Evolutionary conservation across 1,140 invertebrate species (phyloP).

Genomic region (Calephelis virginiensis): DNA sequence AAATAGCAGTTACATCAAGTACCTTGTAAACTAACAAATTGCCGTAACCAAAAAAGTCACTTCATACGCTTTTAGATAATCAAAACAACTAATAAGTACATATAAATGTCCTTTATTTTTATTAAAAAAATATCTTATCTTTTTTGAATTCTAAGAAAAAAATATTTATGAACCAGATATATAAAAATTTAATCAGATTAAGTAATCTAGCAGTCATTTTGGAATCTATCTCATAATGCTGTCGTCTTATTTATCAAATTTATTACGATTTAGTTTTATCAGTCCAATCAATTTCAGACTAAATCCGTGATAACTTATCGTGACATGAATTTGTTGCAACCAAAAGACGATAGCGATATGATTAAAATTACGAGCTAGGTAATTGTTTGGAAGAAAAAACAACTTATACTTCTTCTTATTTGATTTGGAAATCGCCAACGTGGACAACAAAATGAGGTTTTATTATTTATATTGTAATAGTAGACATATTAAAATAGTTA

Average conservation of each 20-base stretch:
- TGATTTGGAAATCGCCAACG: too few relatives aligned
- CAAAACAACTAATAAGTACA: too few relatives aligned
- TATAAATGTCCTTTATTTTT: too few relatives aligned
- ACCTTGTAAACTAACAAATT: too few relatives aligned
- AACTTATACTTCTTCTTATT: neutral
- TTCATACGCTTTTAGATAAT: too few relatives aligned
- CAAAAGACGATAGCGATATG: slow-evolving; percentile 10
- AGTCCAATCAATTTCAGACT: slow-evolving; percentile 43
- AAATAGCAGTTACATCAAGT: too few relatives aligned
- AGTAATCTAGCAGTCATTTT: slow-evolving; percentile 27
- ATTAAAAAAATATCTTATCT: too few relatives aligned
- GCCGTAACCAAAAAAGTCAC: too few relatives aligned
- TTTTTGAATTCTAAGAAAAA: neutral
- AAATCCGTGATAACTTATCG: slow-evolving; percentile 36
- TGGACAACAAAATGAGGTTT: too few relatives aligned
- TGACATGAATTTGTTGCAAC: slow-evolving; percentile 22
- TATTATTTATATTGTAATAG: too few relatives aligned
- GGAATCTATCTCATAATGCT: slow-evolving; percentile 33
- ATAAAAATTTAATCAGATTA: slow-evolving; percentile 4
- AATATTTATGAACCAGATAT: neutral
- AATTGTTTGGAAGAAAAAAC: neutral
- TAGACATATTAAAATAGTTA: too few relatives aligned
- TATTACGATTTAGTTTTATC: slow-evolving; percentile 45
- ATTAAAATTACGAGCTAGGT: neutral
- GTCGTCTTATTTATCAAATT: slow-evolving; percentile 45